Percentiles rank a stretch among this genome's conserved stretches.
These are phyloP conservation scores for Grantiella picta DNA, from an alignment of 2,113 vertebrate genomes.

Conservation along the genomic window DNA sequence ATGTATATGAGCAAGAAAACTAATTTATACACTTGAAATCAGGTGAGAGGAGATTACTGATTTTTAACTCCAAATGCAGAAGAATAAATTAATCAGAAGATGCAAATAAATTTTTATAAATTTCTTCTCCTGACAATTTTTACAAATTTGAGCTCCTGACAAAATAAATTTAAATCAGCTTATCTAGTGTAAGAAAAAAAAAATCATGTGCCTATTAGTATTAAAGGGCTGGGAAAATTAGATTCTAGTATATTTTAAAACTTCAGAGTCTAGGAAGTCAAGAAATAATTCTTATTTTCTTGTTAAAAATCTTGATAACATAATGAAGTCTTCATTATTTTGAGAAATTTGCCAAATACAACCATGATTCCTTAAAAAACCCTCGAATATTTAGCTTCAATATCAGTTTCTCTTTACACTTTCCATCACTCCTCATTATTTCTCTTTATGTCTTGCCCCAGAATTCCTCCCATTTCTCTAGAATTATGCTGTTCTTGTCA, in stretches of 20 bases:
- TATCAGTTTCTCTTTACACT: not conserved
- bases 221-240: not conserved
- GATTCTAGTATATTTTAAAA: not conserved
- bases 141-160: not conserved
- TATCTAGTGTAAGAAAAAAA: not conserved
- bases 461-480: not conserved
- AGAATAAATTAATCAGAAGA: not conserved
- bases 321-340: not conserved
- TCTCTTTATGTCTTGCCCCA: not conserved
- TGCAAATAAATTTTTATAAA: not conserved
- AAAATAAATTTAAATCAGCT: not conserved
- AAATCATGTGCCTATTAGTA: not conserved
- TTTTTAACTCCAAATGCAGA: not conserved
- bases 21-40: not conserved
- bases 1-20: not conserved
- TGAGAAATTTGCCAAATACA: not conserved
- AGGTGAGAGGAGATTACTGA: not conserved
- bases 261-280: not conserved
- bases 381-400: not conserved
- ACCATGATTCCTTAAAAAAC: not conserved
- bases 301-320: not conserved
- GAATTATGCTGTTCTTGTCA: not conserved
- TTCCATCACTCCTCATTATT: not conserved
- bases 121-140: not conserved
- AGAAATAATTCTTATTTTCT: not conserved